Evolutionary conservation across 2,797 vertebrate genomes (phyloP).

Genomic region (Etheostoma perlongum): DNA sequence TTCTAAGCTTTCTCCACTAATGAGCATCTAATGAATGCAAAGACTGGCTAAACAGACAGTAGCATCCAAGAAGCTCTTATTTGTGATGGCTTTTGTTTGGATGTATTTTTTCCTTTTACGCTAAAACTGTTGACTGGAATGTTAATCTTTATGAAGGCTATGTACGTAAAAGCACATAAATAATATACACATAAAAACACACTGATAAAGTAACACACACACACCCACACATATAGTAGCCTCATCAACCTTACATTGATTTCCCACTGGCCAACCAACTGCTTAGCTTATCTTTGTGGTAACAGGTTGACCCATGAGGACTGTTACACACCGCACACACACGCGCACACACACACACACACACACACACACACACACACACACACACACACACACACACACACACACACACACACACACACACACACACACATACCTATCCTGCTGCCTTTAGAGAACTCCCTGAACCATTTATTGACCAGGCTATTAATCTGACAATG

Average conservation of each 20-base stretch:
- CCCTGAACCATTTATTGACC: constrained; percentile 82
- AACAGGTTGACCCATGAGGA: constrained; percentile 81
- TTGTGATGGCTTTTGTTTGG: not conserved
- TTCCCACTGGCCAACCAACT: constrained; percentile 76
- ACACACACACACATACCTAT: constrained; percentile 40
- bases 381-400: constrained; percentile 8
- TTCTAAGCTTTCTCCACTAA: constrained; percentile 7
- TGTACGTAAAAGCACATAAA: not conserved
- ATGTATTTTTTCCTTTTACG: not conserved
- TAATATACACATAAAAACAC: not conserved
- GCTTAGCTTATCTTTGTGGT: constrained; percentile 74
- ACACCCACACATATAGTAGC: constrained; percentile 27
- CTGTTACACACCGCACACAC: constrained; percentile 61
- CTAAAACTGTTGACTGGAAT: not conserved
- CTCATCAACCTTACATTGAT: constrained; percentile 77
- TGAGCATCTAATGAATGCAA: constrained; percentile 5
- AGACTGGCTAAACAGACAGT: not conserved
- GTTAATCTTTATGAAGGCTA: constrained; percentile 5
- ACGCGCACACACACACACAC: constrained; percentile 6
- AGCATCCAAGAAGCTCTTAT: not conserved
- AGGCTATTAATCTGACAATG: constrained; percentile 80
- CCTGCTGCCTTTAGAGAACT: constrained; percentile 73
- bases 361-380: constrained; percentile 27
- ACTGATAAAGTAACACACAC: constrained; percentile 7
- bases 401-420: not conserved